phyloP scores from a whole-genome alignment of 2,888 invertebrate species.

The Ichneumon xanthorius region DNA sequence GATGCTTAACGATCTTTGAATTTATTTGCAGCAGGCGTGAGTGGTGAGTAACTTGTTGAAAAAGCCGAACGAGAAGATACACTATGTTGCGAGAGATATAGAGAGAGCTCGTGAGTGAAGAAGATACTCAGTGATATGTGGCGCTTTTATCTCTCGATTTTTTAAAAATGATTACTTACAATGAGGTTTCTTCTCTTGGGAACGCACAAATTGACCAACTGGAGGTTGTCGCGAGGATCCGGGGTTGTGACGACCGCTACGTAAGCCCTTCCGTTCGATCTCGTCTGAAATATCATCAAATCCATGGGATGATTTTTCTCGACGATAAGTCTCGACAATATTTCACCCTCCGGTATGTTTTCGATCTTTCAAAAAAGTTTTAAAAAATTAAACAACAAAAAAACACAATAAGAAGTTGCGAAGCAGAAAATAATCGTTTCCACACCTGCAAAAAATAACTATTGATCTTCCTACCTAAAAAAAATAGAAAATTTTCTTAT shows the following conservation, averaged over 20 bases:
- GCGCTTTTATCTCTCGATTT: conserved; percentile 43
- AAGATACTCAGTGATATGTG: conserved; percentile 30
- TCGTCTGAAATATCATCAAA: conserved; percentile 80
- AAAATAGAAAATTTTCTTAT: conserved; percentile 11
- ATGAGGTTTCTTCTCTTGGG: conserved; percentile 79
- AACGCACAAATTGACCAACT: conserved; percentile 81
- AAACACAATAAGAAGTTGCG: neutral
- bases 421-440: neutral
- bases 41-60: conserved; percentile 31
- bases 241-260: conserved; percentile 71
- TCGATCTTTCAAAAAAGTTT: neutral
- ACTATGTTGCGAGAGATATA: neutral
- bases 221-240: conserved; percentile 80
- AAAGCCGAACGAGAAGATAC: conserved; percentile 33
- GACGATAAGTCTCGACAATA: conserved; percentile 25
- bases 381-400: neutral
- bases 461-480: neutral
- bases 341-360: conserved; percentile 17
- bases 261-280: conserved; percentile 78
- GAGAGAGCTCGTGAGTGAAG: conserved; percentile 41
- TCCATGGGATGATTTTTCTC: conserved; percentile 63
- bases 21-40: conserved; percentile 38
- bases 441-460: neutral
- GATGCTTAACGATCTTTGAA: conserved; percentile 15
- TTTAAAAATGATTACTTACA: conserved; percentile 78